Evolutionary conservation across 1,140 invertebrate species (phyloP), one percentile per base, ranked within the genome.

Genomic region (Scaptomyza pallida): DNA sequence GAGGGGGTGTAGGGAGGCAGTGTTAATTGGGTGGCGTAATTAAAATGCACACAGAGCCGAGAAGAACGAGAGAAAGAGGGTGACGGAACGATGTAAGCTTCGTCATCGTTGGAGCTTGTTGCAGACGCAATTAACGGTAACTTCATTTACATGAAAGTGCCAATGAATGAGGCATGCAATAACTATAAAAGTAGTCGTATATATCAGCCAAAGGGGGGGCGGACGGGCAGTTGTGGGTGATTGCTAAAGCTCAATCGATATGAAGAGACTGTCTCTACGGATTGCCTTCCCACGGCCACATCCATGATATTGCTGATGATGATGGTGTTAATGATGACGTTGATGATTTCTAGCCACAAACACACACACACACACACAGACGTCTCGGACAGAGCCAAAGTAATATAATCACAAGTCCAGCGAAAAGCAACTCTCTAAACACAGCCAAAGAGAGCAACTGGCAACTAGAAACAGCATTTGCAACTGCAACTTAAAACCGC

Each of bases 1-100:
- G n/a, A 12, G 10, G 56, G 35, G 19, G 23, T 26, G n/a, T n/a
- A n/a, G 0, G 13, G 40, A 12, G 13, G 40, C 6, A 17, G 62
- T 88, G 82, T 76, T 89, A 89, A 88, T 82, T 89, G 61, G 65
- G 50, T 88, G 82, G 44, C 67, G 82, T 75, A 88, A 86, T 86
- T 88, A 86, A 76, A 78, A 72, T 64, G 64, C 62, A 72, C 21
- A 55, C 30, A 67, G 45, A 69, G 47, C 44, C 48, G 51, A 48
- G 9, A 4, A 15, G n/a, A n/a, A n/a, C n/a, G n/a, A n/a, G n/a
- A n/a, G n/a, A n/a, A n/a, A n/a, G n/a, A n/a, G n/a, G n/a, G n/a
- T n/a, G n/a, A n/a, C n/a, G 23, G n/a, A 45, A 15, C 21, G 33
- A 21, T 50, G 43, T 41, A 26, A 26, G 23, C 23, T 26, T 26